Percentiles rank a stretch among this genome's conserved stretches.
phyloP scores from a whole-genome alignment of 1,140 invertebrate species.

The Leptopilina boulardi region DNA sequence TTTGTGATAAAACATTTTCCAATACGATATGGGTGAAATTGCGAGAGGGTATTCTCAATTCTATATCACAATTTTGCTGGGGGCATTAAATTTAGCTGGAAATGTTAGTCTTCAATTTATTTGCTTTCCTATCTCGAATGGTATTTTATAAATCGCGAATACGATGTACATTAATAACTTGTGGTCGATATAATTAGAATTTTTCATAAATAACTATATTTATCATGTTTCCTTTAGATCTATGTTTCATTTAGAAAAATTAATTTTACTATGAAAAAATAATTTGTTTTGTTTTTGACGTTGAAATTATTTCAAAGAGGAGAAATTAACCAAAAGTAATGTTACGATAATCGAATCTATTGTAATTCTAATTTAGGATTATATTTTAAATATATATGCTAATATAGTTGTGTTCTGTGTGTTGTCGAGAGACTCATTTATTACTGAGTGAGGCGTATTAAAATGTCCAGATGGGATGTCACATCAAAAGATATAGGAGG shows the following conservation, averaged over 20 bases:
- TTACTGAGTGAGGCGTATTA: neutral
- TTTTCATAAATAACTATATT: too few relatives aligned
- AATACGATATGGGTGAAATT: neutral
- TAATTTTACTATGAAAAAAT: too few relatives aligned
- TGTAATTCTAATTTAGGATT: too few relatives aligned
- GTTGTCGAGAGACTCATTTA: neutral
- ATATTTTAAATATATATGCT: neutral
- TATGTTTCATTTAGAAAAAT: too few relatives aligned
- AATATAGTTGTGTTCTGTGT: neutral
- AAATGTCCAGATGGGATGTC: neutral
- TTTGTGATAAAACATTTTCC: neutral
- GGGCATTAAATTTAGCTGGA: neutral
- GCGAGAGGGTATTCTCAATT: neutral
- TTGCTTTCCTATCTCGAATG: neutral
- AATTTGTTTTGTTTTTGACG: too few relatives aligned
- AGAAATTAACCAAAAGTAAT: too few relatives aligned
- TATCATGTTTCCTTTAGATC: too few relatives aligned
- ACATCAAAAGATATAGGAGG: neutral
- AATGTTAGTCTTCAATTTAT: conserved; percentile 17
- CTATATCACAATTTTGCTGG: conserved; percentile 7
- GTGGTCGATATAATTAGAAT: too few relatives aligned
- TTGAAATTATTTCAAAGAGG: too few relatives aligned
- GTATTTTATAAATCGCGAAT: neutral
- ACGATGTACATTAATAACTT: neutral
- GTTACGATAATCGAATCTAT: too few relatives aligned